Percentiles rank a stretch among this genome's conserved stretches.
Conservation (phyloP, 2,797 vertebrate species). For the Sebastes miniatus region DNA sequence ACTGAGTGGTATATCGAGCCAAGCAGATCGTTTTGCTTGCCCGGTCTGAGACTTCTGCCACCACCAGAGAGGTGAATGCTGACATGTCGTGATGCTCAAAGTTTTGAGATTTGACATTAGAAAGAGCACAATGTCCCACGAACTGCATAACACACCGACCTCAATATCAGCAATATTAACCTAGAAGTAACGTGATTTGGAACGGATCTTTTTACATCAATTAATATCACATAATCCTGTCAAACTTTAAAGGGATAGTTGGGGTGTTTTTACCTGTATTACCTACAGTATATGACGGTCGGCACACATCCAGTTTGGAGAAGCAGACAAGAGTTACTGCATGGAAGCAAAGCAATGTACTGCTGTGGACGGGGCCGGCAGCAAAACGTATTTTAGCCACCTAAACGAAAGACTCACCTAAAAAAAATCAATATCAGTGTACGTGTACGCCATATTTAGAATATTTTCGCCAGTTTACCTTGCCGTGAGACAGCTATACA, state of each 20-base stretch:
- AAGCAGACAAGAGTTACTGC: too few relatives aligned
- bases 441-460: too few relatives aligned
- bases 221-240: background rate
- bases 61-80: background rate
- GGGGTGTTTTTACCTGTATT: too few relatives aligned
- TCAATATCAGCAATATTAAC: background rate
- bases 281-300: too few relatives aligned
- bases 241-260: background rate
- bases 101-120: background rate
- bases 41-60: background rate
- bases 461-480: too few relatives aligned
- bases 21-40: background rate
- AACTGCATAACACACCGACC: background rate
- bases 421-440: too few relatives aligned
- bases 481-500: too few relatives aligned
- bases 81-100: background rate
- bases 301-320: too few relatives aligned
- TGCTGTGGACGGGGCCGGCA: too few relatives aligned
- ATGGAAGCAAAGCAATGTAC: too few relatives aligned
- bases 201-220: background rate
- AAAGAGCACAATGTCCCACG: background rate
- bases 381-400: too few relatives aligned
- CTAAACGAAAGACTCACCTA: too few relatives aligned
- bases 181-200: background rate
- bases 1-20: background rate